Percentiles rank a stretch among this genome's conserved stretches.
phyloP scores from a whole-genome alignment of 2,888 invertebrate genomes.

The Tyria jacobaeae region DNA sequence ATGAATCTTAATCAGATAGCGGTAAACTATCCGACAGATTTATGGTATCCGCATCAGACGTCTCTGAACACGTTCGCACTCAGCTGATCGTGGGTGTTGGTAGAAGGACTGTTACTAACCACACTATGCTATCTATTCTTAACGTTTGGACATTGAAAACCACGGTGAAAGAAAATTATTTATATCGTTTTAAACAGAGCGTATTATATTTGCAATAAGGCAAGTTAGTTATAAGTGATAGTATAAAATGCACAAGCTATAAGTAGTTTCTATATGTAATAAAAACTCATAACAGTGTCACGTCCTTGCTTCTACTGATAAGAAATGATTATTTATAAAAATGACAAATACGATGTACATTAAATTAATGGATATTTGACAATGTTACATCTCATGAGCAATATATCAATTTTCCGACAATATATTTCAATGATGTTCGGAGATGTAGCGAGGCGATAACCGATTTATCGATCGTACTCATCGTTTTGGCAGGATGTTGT shows the following conservation, averaged over 20 bases:
- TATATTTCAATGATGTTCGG: constrained; percentile 53
- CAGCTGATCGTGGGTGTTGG: constrained; percentile 29
- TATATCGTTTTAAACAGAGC: constrained; percentile 5
- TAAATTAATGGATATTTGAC: constrained; percentile 52
- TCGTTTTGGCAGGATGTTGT: constrained; percentile 55
- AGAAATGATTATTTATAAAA: constrained; percentile 72
- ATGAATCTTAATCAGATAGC: neutral
- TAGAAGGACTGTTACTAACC: constrained; percentile 40
- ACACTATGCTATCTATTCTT: constrained; percentile 23
- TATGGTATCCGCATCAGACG: constrained; percentile 5
- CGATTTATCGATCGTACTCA: constrained; percentile 52
- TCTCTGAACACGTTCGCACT: constrained; percentile 24
- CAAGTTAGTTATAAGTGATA: constrained; percentile 19
- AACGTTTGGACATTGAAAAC: constrained; percentile 8
- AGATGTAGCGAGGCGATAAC: constrained; percentile 55
- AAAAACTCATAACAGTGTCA: constrained; percentile 60
- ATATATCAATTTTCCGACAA: constrained; percentile 43
- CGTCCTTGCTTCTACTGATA: constrained; percentile 75
- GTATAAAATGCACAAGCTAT: constrained; percentile 48
- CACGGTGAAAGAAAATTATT: constrained; percentile 5
- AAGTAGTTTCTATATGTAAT: constrained; percentile 38
- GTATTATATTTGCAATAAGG: constrained; percentile 12
- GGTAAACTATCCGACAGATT: constrained; percentile 1
- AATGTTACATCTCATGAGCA: constrained; percentile 44
- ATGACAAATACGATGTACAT: constrained; percentile 53